These are phyloP conservation scores for Monodelphis domestica DNA, from an alignment of 2,797 vertebrate species.

Conservation along the genomic window DNA sequence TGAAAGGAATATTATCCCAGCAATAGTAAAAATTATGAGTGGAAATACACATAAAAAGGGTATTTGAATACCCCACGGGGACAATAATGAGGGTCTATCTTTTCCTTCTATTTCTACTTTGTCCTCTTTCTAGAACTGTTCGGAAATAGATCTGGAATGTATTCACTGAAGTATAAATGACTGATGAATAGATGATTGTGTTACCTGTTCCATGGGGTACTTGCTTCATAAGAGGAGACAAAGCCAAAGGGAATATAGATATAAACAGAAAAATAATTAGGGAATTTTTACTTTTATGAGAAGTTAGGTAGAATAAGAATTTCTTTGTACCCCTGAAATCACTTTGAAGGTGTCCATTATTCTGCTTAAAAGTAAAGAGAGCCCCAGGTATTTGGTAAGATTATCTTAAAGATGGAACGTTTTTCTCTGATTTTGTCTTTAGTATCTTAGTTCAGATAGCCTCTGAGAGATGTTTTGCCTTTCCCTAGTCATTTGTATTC, in stretches of 20 bases:
- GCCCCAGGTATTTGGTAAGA: neutral
- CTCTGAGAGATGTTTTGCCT: neutral
- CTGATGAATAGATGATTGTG: neutral
- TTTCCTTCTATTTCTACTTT: neutral
- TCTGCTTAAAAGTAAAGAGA: neutral
- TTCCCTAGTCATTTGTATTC: slow-evolving; percentile 46
- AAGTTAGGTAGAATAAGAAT: neutral
- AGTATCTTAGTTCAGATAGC: neutral
- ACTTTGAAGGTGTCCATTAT: neutral
- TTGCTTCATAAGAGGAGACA: neutral
- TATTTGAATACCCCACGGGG: neutral
- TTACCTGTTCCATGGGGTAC: neutral
- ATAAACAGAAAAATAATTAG: neutral
- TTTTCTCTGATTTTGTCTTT: neutral
- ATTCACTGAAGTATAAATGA: neutral
- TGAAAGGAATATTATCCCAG: neutral
- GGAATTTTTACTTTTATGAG: neutral
- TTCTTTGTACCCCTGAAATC: neutral
- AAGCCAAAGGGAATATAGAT: neutral
- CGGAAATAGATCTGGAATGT: neutral
- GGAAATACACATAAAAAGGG: neutral
- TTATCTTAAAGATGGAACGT: neutral
- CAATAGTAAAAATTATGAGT: neutral
- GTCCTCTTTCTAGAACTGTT: neutral
- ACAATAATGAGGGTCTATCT: neutral